These are phyloP conservation scores for Bursaphelenchus okinawaensis DNA, from an alignment of 2,888 invertebrate genomes.

Conservation along the genomic window DNA sequence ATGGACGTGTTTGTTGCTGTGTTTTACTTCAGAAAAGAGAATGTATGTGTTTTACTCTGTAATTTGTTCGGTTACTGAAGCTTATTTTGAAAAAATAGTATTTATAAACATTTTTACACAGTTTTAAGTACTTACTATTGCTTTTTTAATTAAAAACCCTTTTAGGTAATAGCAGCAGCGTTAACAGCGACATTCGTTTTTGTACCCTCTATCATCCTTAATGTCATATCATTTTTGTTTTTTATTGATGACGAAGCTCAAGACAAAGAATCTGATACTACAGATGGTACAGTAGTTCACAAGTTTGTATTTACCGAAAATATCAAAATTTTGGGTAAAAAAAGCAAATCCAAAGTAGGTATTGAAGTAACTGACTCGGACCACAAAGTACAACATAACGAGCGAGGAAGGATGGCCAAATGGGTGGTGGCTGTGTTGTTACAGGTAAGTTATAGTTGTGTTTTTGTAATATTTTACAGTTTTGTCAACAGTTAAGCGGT, in stretches of 20 bases:
- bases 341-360: background rate
- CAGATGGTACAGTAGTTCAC: background rate
- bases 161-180: conserved; percentile 16
- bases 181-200: conserved; percentile 25
- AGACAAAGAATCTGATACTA: conserved; percentile 1
- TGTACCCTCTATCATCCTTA: conserved; percentile 35
- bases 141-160: conserved; percentile 4
- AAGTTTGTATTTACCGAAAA: conserved; percentile 9
- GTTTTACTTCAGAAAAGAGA: conserved; percentile 27
- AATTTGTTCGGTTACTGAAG: too few species aligned
- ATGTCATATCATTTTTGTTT: conserved; percentile 35
- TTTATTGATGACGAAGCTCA: conserved; percentile 26
- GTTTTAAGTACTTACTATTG: background rate
- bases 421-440: background rate
- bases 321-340: background rate
- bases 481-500: too few species aligned
- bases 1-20: conserved; percentile 31
- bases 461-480: too few species aligned
- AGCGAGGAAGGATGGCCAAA: background rate
- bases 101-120: background rate
- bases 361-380: conserved; percentile 13
- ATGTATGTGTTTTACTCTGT: conserved; percentile 36
- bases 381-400: background rate
- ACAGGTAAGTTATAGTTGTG: conserved; percentile 1
- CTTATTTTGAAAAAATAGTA: too few species aligned